Evolutionary conservation across 35 echinoderm and acorn worm genomes (phyloP), one percentile per base, ranked within the genome.

Genomic region (Anneissia japonica): DNA sequence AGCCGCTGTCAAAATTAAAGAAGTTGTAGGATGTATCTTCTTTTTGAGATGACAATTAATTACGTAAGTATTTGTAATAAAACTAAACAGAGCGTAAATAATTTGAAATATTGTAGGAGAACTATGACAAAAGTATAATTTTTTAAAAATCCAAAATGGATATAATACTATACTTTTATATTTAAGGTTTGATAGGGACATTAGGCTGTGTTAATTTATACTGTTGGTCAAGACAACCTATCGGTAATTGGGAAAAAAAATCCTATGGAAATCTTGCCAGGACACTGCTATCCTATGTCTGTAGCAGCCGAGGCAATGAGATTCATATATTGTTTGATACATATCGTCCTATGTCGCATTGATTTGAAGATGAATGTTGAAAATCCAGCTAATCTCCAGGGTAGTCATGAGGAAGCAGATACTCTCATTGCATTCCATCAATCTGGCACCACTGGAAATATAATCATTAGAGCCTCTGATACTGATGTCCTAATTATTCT

Each of bases 401-500:
- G 90, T 32, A 39, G 30, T 36, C 90, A 87, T 35, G 46, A 84
- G 45, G 82, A 84, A 74, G 82, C 82, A 37, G 87, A 89, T 35
- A 77, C 90, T 31, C 73, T 83, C 38, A 35, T 92, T 75, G 84
- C 73, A 83, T 92, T 87, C 56, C 90, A 87, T 83, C 79, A 64
- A 39, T 64, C 84, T 32, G 75, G 34, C 14, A 46, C 37, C 34
- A 35, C 37, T 82, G 84, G 84, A 37, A 86, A 83, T 76, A 32
- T 82, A 17, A 37, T 91, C 46, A 77, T 91, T 72, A 81, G 77
- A 87, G 84, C 84, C 46, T 87, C 90, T 6, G 90, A 91, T 77
- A 87, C 90, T 31, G 90, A 91, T 77, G 83, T 86, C 7, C 73
- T 91, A 10, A 76, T 91, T 3, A 91, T 91, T 9, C 33, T 86